Evolutionary conservation across 2,797 vertebrate species (phyloP), one percentile per base, ranked within the genome.

Genomic region (Paratrypauchen microcephalus): DNA sequence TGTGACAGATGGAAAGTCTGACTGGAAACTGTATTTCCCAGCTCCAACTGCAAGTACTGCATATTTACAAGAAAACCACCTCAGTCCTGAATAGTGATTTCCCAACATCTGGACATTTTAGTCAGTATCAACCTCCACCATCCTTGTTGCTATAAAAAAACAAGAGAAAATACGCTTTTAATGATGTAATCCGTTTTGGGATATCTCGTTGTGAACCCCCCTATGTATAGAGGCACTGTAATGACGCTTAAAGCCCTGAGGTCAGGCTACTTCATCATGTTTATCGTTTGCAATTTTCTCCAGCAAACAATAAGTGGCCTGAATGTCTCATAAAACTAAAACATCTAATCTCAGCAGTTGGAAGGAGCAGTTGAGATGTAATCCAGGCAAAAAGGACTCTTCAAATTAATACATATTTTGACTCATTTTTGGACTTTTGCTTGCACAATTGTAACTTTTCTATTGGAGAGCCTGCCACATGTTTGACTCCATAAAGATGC

Each of bases 51-150:
- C 57, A 65, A 6, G 3, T 24, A 81, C 68, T 87, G 80, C 77
- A 75, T 81, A 84, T 77, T 76, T 75, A 69, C 79, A 83, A 66
- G 66, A 21, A 80, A 82, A 71, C 77, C 73, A 61, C 63, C 54
- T 39, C 77, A 59, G 55, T 24, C 41, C 57, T 50, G 48, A 26
- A 78, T 58, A 66, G 56, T 50, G 52, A 65, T 15, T 59, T 72
- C 47, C 19, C 24, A n/a, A 26, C 18, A 74, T 60, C 65, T 30
- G 61, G 64, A 66, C 28, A 56, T 76, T 69, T 70, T 48, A 66
- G 78, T 77, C 72, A 4, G 64, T 64, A 76, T 73, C 75, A 86
- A 83, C 78, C 77, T 76, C 82, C 39, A 64, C 68, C 73, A 64
- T 58, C 54, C 57, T 21, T 11, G 18, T 66, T 71, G 62, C 28